Base-by-base conservation (phyloP, 1,140 invertebrate species). In the Danaus melanippus region DNA sequence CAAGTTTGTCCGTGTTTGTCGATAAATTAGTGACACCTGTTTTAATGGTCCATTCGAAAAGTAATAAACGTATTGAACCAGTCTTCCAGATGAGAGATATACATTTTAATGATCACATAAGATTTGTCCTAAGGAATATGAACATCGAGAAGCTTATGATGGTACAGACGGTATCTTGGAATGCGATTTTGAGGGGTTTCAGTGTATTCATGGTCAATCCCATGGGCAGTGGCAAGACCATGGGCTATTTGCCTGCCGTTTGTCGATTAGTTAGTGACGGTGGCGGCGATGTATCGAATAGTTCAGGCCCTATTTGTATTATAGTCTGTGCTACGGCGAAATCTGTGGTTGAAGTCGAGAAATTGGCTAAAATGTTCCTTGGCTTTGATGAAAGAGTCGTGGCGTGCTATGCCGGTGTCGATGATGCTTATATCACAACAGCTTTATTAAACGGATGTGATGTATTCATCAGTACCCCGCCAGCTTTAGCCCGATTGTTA, bases 211-310 rank as follows among this genome's bases (percentile, higher is more conserved):
- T 88, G 58, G 67, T 90, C 0, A 74, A 83, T 56, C 76, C 83
- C 4, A 53, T 67, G 10, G 61, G 66, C 11, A 82, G 87, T 55
- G 89, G 89, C 1, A 90, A 89, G 66, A 89, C 89, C 9, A 66
- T 89, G 54, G 85, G 86, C 0, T 89, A 89, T 71, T 58, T 89
- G 10, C 88, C 88, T 1, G 77, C 86, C 6, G 66, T 89, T 1
- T 85, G 81, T 57, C 68, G 81, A 5, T 70, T 88, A 59, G 53
- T 87, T 10, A 66, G 63, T 21, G 84, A 88, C 63, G 69, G 60
- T 50, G 56, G 66, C 46, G 45, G 50, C 0, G 52, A 46, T 10
- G 41, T 43, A 10, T 8, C 0, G 12, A 64, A 69, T 12, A 68
- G 72, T 42, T 51, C 61, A 12, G 77, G 77, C 42, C 80, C 82